Conservation (phyloP, 1,140 invertebrate genomes). For the Drosophila trapezifrons region DNA sequence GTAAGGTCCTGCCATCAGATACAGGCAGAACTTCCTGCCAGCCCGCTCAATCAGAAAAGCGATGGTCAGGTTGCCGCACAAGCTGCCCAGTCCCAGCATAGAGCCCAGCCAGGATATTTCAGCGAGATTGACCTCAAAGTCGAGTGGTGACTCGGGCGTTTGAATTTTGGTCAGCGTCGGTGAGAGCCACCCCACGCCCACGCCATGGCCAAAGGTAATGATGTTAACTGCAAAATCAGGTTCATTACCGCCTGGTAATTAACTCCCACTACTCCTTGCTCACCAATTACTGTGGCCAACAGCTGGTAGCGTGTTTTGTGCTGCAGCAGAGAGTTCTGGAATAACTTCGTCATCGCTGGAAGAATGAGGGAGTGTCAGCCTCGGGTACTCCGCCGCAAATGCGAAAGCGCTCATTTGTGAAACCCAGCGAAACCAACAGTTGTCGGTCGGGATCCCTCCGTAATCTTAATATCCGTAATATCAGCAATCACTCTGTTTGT, state of each 20-base stretch:
- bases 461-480: conserved; percentile 35
- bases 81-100: conserved; percentile 69
- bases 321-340: conserved; percentile 40
- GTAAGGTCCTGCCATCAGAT: conserved; percentile 80
- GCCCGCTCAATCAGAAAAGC: conserved; percentile 79
- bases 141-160: conserved; percentile 54
- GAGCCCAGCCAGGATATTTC: conserved; percentile 83
- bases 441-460: too few species aligned
- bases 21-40: conserved; percentile 84
- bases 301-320: conserved; percentile 61
- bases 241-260: background rate
- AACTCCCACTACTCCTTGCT: background rate
- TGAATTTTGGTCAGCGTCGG: conserved; percentile 75
- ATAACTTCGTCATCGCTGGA: conserved; percentile 27
- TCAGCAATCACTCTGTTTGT: background rate
- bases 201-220: conserved; percentile 84
- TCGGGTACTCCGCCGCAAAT: conserved; percentile 13
- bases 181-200: conserved; percentile 84
- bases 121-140: conserved; percentile 62
- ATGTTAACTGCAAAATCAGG: conserved; percentile 73
- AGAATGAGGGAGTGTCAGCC: conserved; percentile 3
- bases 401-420: background rate
- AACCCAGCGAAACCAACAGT: background rate
- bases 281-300: conserved; percentile 69
- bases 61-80: conserved; percentile 75